These are phyloP conservation scores for Neodiprion pinetum DNA, from an alignment of 1,140 invertebrate species.

Conservation along the genomic window DNA sequence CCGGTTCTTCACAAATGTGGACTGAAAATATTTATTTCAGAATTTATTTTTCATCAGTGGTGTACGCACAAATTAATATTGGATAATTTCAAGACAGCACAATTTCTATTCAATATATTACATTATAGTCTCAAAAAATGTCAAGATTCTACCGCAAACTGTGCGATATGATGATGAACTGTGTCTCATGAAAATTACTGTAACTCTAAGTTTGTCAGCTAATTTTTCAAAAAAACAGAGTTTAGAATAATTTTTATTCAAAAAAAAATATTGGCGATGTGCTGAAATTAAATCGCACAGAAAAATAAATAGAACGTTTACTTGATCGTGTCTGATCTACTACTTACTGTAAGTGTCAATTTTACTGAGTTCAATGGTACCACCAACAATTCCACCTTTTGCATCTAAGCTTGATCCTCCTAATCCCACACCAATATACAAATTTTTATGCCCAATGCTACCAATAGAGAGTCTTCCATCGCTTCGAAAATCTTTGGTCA, in stretches of 20 bases:
- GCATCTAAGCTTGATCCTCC: slow-evolving; percentile 92
- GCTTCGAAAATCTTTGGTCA: slow-evolving; percentile 88
- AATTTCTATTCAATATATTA: too few relatives aligned
- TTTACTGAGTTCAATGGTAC: slow-evolving; percentile 88
- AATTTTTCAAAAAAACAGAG: slow-evolving; percentile 11
- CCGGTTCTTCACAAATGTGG: slow-evolving; percentile 88
- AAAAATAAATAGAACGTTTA: slow-evolving; percentile 15
- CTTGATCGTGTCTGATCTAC: slow-evolving; percentile 8
- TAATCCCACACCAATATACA: slow-evolving; percentile 87
- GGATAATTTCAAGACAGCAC: neutral
- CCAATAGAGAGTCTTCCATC: slow-evolving; percentile 92
- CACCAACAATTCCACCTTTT: slow-evolving; percentile 95
- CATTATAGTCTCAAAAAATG: too few relatives aligned
- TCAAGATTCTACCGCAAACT: too few relatives aligned
- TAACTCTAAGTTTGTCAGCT: slow-evolving; percentile 3
- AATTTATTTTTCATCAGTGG: neutral
- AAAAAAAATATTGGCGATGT: neutral
- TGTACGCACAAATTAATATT: neutral
- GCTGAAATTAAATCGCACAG: slow-evolving; percentile 8
- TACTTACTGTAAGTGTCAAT: slow-evolving; percentile 84
- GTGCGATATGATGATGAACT: too few relatives aligned
- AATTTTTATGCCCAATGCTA: slow-evolving; percentile 92
- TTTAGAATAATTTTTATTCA: neutral
- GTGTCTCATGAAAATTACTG: too few relatives aligned
- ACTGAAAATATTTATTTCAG: slow-evolving; percentile 61